A percentile compares a stretch with the other conserved stretches of the same genome.
Conservation (phyloP, 1,140 invertebrate species). For the Panagrolaimus sp. region DNA sequence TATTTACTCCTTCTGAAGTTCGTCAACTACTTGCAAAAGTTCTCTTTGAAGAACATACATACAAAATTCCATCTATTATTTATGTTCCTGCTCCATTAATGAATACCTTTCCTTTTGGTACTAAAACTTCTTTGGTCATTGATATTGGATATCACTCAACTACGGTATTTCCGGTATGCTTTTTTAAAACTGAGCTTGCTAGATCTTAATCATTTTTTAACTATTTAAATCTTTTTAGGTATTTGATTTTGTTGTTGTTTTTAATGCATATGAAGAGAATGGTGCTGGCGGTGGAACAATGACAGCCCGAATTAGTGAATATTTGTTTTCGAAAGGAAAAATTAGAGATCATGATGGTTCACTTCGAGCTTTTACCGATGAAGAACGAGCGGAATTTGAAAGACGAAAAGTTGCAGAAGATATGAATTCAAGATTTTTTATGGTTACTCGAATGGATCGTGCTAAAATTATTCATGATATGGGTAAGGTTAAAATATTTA, state of each 20-base stretch:
- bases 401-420: neutral
- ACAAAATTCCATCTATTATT: neutral
- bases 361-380: neutral
- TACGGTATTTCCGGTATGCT: neutral
- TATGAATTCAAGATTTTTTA: constrained; percentile 2
- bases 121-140: neutral
- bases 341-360: neutral
- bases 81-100: constrained; percentile 2
- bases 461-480: neutral
- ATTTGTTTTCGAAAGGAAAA: neutral
- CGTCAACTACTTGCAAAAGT: neutral
- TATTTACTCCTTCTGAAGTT: neutral
- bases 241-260: too few relatives aligned
- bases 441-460: neutral
- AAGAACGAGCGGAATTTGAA: neutral
- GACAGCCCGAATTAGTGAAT: neutral
- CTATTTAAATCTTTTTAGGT: too few relatives aligned
- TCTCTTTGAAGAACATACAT: neutral
- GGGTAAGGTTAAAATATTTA: too few relatives aligned
- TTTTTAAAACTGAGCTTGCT: too few relatives aligned
- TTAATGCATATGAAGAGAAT: too few relatives aligned
- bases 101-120: neutral
- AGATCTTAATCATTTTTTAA: too few relatives aligned
- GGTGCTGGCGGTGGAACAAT: too few relatives aligned
- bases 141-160: constrained; percentile 8